A percentile compares a stretch with the other conserved stretches of the same genome.
phyloP scores from a whole-genome alignment of 2,888 invertebrate species.

The Galeruca laticollis region DNA sequence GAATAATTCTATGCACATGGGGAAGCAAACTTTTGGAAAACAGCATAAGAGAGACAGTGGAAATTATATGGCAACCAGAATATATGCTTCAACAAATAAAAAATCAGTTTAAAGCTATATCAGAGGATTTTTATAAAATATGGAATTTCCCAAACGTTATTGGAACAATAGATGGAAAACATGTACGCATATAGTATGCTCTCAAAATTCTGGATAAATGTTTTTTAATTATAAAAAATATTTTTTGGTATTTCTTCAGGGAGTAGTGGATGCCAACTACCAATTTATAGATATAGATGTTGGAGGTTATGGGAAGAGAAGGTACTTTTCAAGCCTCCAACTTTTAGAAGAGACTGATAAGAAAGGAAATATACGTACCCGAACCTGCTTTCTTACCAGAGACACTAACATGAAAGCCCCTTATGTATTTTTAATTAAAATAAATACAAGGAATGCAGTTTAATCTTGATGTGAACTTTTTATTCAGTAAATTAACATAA shows the following conservation, averaged over 20 bases:
- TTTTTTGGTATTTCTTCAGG: constrained; percentile 49
- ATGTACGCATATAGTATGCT: constrained; percentile 34
- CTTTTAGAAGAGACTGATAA: constrained; percentile 41
- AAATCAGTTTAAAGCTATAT: too few species aligned
- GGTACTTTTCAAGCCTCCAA: constrained; percentile 49
- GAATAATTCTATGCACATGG: constrained; percentile 4
- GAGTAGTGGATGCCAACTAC: constrained; percentile 48
- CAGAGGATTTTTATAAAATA: too few species aligned
- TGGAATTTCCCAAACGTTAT: too few species aligned
- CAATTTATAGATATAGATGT: constrained; percentile 50
- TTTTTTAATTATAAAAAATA: constrained; percentile 42
- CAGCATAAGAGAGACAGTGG: neutral
- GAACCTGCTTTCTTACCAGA: constrained; percentile 41
- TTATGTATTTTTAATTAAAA: constrained; percentile 13
- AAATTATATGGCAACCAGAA: neutral
- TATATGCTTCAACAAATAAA: neutral
- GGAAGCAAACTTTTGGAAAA: constrained; percentile 5
- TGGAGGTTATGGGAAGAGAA: constrained; percentile 54
- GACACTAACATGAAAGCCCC: constrained; percentile 39
- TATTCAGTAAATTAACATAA: too few species aligned
- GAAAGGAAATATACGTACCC: constrained; percentile 38
- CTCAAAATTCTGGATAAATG: constrained; percentile 34
- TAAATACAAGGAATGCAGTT: too few species aligned
- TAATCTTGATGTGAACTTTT: too few species aligned
- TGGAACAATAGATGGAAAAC: constrained; percentile 40